phyloP scores from a whole-genome alignment of 1,140 invertebrate species.

The Rhopalosiphum maidis region DNA sequence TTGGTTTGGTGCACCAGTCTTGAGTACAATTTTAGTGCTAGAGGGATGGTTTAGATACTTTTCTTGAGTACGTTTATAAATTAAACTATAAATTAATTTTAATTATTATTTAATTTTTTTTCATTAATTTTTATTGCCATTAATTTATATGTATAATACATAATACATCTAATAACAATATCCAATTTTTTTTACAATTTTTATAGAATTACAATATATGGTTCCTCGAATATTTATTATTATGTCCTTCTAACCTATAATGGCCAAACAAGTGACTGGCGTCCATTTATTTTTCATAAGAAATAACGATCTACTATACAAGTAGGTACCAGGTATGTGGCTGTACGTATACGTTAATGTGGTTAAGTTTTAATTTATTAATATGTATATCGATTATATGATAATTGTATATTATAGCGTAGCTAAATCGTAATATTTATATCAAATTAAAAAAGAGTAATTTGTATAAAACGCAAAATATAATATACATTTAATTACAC shows the following conservation, averaged over 20 bases:
- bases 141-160: neutral
- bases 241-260: neutral
- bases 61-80: neutral
- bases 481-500: neutral
- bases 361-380: neutral
- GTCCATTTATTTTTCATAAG: neutral
- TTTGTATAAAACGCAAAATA: neutral
- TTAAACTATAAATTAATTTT: no score
- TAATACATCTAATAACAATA: neutral
- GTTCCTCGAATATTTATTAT: neutral
- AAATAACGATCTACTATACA: neutral
- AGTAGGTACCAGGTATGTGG: neutral
- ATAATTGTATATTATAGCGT: neutral
- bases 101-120: no score
- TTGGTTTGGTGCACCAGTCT: neutral
- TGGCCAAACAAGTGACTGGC: neutral
- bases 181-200: neutral
- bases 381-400: neutral
- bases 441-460: neutral
- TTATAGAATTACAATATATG: neutral
- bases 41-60: neutral
- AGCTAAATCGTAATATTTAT: neutral
- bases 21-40: neutral
- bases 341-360: neutral
- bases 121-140: no score